Evolutionary conservation across 2,888 invertebrate species (phyloP).

Genomic region (Tanytarsus gracilentus): DNA sequence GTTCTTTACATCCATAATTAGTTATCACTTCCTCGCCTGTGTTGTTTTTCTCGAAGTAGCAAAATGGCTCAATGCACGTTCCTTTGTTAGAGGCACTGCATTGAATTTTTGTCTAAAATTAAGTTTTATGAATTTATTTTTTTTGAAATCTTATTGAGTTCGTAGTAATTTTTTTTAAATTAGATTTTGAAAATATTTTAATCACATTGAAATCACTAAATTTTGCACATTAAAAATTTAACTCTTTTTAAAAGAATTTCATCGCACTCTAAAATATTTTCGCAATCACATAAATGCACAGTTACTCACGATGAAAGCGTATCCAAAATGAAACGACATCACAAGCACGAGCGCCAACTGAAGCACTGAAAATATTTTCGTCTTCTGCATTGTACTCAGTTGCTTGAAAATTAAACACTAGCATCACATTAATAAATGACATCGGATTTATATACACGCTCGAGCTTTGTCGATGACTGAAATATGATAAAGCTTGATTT

Average conservation of each 20-base stretch:
- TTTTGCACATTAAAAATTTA: too few species aligned
- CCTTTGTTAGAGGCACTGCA: slow-evolving; percentile 16
- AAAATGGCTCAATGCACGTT: slow-evolving; percentile 12
- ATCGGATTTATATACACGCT: slow-evolving; percentile 4
- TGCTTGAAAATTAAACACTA: slow-evolving; percentile 4
- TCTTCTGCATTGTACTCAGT: slow-evolving; percentile 8
- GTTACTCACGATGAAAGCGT: slow-evolving; percentile 13
- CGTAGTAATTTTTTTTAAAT: too few species aligned
- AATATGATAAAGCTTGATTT: slow-evolving; percentile 9
- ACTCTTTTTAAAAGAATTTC: background rate
- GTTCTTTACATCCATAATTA: slow-evolving; percentile 21
- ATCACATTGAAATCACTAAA: too few species aligned
- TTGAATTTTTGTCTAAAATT: slow-evolving; percentile 19
- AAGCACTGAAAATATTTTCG: background rate
- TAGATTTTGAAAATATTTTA: too few species aligned
- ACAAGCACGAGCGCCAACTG: background rate
- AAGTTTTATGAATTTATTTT: too few species aligned
- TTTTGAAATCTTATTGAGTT: too few species aligned
- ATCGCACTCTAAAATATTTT: too few species aligned
- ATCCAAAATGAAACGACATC: background rate
- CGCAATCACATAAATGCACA: background rate
- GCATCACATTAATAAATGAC: background rate
- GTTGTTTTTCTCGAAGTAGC: background rate
- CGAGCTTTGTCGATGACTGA: background rate
- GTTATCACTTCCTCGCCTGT: background rate